Conservation (phyloP, 2,113 vertebrate genomes). For the Ictalurus furcatus region DNA sequence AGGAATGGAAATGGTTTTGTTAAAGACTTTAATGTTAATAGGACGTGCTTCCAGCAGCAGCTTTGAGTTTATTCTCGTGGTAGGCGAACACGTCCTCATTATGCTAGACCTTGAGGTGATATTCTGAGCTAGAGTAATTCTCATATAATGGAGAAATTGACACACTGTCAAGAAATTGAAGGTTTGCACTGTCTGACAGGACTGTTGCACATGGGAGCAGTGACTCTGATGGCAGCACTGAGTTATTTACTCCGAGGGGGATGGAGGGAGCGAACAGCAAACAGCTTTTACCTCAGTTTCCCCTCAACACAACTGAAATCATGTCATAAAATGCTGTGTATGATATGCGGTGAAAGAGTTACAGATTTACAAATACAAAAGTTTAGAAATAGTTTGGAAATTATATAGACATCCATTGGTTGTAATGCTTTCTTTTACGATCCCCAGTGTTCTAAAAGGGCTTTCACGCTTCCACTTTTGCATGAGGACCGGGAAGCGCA, state of each 20-base stretch:
- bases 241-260: conserved; percentile 1
- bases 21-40: background rate
- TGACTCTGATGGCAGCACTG: background rate
- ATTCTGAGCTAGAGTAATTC: background rate
- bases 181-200: background rate
- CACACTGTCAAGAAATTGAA: background rate
- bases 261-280: background rate
- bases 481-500: no score
- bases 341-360: background rate
- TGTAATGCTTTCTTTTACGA: background rate
- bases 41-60: background rate
- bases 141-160: conserved; percentile 1
- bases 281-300: background rate
- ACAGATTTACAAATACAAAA: background rate
- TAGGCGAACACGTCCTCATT: background rate
- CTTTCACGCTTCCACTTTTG: no score
- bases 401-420: background rate
- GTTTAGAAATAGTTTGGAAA: background rate
- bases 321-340: background rate
- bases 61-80: conserved; percentile 4
- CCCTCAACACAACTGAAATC: background rate
- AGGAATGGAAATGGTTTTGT: background rate
- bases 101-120: background rate
- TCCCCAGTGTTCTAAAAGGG: background rate
- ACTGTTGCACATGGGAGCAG: background rate